Conservation (phyloP, 2,797 vertebrate genomes). For the Fundulus diaphanus region DNA sequence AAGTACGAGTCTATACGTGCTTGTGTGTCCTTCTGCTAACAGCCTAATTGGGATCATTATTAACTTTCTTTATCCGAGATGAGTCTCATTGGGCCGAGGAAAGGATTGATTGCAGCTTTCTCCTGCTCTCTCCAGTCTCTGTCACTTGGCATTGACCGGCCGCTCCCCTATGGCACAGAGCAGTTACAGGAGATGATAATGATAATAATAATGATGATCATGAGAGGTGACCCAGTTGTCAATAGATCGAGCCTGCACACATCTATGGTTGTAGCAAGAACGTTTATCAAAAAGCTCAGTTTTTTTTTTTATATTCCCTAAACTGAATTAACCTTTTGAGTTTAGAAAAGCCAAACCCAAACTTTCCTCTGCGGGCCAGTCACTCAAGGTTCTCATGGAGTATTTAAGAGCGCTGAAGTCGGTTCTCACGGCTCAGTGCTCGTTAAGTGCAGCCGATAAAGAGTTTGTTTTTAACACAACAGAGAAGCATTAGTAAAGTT, state of each 20-base stretch:
- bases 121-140: slow-evolving; percentile 49
- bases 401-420: slow-evolving; percentile 49
- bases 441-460: slow-evolving; percentile 71
- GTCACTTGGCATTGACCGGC: slow-evolving; percentile 70
- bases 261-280: slow-evolving; percentile 7
- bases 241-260: slow-evolving; percentile 33
- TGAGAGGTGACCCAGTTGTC: slow-evolving; percentile 57
- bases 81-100: slow-evolving; percentile 64
- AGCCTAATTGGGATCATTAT: slow-evolving; percentile 74
- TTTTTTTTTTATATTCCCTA: neutral
- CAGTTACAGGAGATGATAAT: slow-evolving; percentile 68
- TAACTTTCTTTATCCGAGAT: slow-evolving; percentile 63
- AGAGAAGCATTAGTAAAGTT: slow-evolving; percentile 72
- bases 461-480: slow-evolving; percentile 72
- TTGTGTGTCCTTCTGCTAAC: slow-evolving; percentile 28
- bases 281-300: slow-evolving; percentile 13
- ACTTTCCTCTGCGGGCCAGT: slow-evolving; percentile 24
- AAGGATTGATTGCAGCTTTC: slow-evolving; percentile 70
- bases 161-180: slow-evolving; percentile 47
- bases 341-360: too few relatives aligned
- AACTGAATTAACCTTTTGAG: slow-evolving; percentile 18
- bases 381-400: slow-evolving; percentile 54
- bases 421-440: slow-evolving; percentile 65
- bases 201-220: slow-evolving; percentile 62
- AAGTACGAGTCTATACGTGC: slow-evolving; percentile 28